phyloP scores from a whole-genome alignment of 2,113 vertebrate species.

The Gulo gulo region DNA sequence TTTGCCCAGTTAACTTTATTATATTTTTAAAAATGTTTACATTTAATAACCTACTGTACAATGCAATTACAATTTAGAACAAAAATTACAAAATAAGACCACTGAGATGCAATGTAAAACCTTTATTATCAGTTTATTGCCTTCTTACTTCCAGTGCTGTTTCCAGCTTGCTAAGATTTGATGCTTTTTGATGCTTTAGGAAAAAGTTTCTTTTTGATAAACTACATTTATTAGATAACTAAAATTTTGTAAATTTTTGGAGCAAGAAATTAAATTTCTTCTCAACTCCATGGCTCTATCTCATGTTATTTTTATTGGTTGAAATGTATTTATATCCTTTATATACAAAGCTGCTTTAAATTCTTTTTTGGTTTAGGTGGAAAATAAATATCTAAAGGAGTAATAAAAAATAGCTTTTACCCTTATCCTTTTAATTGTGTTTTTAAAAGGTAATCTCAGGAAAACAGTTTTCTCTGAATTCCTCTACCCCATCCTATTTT shows the following conservation, averaged over 20 bases:
- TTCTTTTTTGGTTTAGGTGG: not conserved
- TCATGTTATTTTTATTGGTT: constrained; percentile 4
- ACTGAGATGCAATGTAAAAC: too few species aligned
- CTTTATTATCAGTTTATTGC: not conserved
- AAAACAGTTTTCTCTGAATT: not conserved
- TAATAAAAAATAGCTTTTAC: constrained; percentile 6
- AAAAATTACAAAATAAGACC: not conserved
- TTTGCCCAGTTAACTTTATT: not conserved
- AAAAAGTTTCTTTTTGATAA: not conserved
- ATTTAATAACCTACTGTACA: not conserved
- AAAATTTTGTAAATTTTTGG: constrained; percentile 20
- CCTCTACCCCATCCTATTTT: not conserved
- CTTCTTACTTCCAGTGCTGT: not conserved
- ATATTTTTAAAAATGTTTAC: not conserved
- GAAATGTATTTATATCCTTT: not conserved
- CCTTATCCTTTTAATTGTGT: not conserved
- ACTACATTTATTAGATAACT: not conserved
- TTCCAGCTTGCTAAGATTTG: not conserved
- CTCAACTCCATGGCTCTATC: not conserved
- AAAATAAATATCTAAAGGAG: not conserved
- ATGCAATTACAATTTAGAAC: not conserved
- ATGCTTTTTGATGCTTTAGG: not conserved
- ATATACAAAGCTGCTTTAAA: not conserved
- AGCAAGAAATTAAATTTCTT: constrained; percentile 20
- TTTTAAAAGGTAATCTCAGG: constrained; percentile 34